Conservation (phyloP, 2,113 vertebrate genomes). For the Mobula birostris region DNA sequence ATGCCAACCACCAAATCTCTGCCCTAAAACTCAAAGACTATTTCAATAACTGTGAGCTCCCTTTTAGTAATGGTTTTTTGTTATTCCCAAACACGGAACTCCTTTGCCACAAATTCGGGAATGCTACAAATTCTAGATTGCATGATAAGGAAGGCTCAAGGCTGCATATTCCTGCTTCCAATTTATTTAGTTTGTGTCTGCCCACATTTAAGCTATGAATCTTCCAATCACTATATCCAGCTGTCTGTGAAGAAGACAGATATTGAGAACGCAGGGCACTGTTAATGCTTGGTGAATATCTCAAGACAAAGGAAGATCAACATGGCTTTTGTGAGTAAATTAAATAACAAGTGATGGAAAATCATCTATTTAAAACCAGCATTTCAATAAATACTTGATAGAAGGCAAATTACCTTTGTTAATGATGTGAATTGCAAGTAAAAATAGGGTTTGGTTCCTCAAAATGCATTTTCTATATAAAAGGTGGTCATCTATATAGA, state of each 20-base stretch:
- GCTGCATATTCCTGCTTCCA: not conserved
- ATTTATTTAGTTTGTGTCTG: not conserved
- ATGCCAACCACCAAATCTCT: too few species aligned
- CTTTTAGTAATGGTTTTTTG: not conserved
- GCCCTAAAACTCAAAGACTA: not conserved
- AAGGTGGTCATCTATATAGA: not conserved
- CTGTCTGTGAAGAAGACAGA: not conserved
- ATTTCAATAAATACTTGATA: not conserved
- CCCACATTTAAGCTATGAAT: not conserved
- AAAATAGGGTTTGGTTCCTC: not conserved
- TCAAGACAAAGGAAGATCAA: not conserved
- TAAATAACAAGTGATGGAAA: not conserved
- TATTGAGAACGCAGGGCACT: not conserved
- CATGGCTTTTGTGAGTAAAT: not conserved
- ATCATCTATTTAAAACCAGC: not conserved
- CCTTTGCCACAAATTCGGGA: not conserved
- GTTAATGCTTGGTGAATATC: not conserved
- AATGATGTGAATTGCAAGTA: not conserved
- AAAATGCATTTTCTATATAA: not conserved
- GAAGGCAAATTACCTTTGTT: not conserved
- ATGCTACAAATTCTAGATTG: too few species aligned
- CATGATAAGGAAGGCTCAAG: not conserved
- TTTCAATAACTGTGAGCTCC: not conserved
- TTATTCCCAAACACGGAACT: not conserved
- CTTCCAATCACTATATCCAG: not conserved